Percentiles rank a stretch among this genome's conserved stretches.
These are phyloP conservation scores for Eurytoma adleriae DNA, from an alignment of 2,888 invertebrate species.

Conservation along the genomic window DNA sequence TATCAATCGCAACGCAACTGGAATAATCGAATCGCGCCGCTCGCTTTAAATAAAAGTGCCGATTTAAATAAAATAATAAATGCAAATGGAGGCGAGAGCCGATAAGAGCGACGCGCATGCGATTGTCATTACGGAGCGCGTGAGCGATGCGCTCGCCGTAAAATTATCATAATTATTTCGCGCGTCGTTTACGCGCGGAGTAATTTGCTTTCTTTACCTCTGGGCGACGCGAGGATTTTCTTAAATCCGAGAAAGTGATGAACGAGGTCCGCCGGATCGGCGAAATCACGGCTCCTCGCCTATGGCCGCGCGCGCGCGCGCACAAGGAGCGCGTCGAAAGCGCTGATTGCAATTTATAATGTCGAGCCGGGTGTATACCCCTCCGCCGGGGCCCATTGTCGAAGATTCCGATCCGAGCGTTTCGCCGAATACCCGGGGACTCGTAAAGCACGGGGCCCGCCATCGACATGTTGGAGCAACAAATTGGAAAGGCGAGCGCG, in stretches of 20 bases:
- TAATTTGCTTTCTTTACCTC: neutral
- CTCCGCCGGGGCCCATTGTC: slow-evolving; percentile 22
- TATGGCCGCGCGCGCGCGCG: neutral
- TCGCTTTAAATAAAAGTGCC: too few species aligned
- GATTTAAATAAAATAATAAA: too few species aligned
- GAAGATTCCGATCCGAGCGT: slow-evolving; percentile 34
- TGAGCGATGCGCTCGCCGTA: too few species aligned
- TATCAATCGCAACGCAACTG: too few species aligned
- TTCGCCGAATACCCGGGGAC: slow-evolving; percentile 6
- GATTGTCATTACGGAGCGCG: too few species aligned
- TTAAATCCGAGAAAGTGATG: slow-evolving; percentile 49
- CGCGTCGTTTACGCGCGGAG: neutral
- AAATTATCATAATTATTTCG: slow-evolving; percentile 17
- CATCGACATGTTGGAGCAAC: slow-evolving; percentile 44
- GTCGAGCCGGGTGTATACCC: slow-evolving; percentile 32
- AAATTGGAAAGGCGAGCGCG: slow-evolving; percentile 44
- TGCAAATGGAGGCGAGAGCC: too few species aligned
- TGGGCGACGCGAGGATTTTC: slow-evolving; percentile 28
- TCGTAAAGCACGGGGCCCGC: slow-evolving; percentile 40
- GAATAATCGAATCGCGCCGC: too few species aligned
- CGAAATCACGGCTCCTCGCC: neutral
- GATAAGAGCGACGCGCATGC: too few species aligned
- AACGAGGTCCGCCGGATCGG: slow-evolving; percentile 17
- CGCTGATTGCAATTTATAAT: slow-evolving; percentile 56
- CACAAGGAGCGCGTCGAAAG: slow-evolving; percentile 47